Conservation (phyloP, 2,113 vertebrate species). For the Cardinalis cardinalis region DNA sequence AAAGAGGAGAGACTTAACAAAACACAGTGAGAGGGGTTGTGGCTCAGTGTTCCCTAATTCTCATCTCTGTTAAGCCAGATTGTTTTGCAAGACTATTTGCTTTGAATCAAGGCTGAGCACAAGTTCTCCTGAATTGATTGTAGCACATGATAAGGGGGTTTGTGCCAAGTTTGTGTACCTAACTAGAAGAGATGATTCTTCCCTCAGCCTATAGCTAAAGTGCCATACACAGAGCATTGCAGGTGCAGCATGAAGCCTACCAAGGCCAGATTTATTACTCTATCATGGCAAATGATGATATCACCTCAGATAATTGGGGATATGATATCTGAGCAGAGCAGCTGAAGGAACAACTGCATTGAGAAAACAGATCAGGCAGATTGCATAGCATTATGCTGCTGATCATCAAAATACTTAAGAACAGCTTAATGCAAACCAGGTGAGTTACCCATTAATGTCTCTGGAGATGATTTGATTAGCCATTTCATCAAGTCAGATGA, state of each 20-base stretch:
- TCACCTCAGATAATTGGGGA: neutral
- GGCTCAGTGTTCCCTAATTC: neutral
- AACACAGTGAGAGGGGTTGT: neutral
- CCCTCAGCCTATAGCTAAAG: neutral
- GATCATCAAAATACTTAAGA: neutral
- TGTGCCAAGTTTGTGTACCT: neutral
- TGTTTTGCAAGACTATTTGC: neutral
- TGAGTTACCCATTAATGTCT: neutral
- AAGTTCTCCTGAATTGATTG: neutral
- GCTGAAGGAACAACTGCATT: neutral
- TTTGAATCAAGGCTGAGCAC: neutral
- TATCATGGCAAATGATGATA: neutral
- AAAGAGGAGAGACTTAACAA: neutral
- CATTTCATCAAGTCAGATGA: neutral
- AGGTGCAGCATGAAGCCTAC: neutral
- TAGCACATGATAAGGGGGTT: neutral
- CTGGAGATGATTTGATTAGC: neutral
- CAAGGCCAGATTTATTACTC: neutral
- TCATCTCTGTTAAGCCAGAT: neutral
- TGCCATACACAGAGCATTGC: neutral
- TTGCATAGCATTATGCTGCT: neutral
- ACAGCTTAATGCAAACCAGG: neutral
- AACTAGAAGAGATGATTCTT: neutral
- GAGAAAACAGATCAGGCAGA: neutral
- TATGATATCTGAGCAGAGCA: neutral